Conservation (phyloP, 1,140 invertebrate genomes). For the Cherax quadricarinatus region DNA sequence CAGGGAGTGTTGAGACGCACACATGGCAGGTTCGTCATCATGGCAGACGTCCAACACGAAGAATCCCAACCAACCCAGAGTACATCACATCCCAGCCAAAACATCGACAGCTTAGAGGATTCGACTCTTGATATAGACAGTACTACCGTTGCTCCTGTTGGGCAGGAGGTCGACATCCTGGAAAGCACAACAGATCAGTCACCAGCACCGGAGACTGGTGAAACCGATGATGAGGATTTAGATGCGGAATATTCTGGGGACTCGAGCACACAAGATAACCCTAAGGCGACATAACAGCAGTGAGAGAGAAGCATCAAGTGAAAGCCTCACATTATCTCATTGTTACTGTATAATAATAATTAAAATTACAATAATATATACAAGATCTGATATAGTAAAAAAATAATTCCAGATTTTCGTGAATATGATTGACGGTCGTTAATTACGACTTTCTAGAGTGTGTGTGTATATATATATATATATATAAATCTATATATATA, state of each 20-base stretch:
- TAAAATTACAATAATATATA: neutral
- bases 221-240: neutral
- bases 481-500: neutral
- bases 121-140: neutral
- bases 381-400: neutral
- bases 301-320: neutral
- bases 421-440: neutral
- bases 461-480: neutral
- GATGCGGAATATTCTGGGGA: neutral
- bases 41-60: neutral
- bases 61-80: neutral
- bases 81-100: neutral
- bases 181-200: neutral
- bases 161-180: too few species aligned
- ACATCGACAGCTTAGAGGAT: too few species aligned
- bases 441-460: neutral
- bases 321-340: neutral
- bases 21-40: neutral
- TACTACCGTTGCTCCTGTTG: too few species aligned
- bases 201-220: neutral
- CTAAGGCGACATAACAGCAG: neutral
- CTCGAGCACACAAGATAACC: neutral
- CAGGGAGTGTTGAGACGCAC: neutral
- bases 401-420: too few species aligned
- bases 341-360: neutral